Percentiles rank a stretch among this genome's conserved stretches.
Evolutionary conservation across 2,113 vertebrate genomes (phyloP).

Genomic region (Manacus vitellinus): DNA sequence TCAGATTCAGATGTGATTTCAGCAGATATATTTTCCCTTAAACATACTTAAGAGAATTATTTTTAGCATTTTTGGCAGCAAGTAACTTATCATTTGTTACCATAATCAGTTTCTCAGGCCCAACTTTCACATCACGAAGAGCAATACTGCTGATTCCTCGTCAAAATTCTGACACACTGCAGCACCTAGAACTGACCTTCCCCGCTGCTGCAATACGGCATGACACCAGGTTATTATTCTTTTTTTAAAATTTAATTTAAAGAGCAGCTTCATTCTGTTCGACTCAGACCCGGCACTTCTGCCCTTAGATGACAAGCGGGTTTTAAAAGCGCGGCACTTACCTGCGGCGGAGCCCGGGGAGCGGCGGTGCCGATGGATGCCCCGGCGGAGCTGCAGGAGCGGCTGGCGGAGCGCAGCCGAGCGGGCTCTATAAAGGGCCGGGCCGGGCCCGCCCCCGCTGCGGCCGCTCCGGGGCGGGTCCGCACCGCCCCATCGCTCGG

Average conservation of each 20-base stretch:
- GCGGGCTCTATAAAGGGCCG: not conserved
- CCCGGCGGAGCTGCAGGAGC: not conserved
- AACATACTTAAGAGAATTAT: not conserved
- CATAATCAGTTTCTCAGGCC: not conserved
- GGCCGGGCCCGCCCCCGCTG: not conserved
- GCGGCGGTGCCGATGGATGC: fast-evolving
- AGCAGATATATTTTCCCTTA: not conserved
- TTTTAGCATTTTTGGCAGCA: not conserved
- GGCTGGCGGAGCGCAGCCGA: fast-evolving
- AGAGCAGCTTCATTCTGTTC: fast-evolving
- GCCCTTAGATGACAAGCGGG: fast-evolving
- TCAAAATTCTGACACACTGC: fast-evolving
- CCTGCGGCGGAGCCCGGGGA: not conserved
- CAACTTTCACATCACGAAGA: too few species aligned
- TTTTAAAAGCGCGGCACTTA: not conserved
- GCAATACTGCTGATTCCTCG: not conserved
- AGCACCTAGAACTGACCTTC: fast-evolving
- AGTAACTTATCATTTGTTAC: not conserved
- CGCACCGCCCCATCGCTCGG: not conserved
- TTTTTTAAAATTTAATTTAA: fast-evolving
- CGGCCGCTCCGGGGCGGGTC: not conserved
- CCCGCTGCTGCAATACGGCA: fast-evolving
- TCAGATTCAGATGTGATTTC: not conserved
- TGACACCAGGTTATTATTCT: too few species aligned
- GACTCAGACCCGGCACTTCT: fast-evolving